phyloP scores from a whole-genome alignment of 2,888 invertebrate genomes.

The Mythimna lalbum region DNA sequence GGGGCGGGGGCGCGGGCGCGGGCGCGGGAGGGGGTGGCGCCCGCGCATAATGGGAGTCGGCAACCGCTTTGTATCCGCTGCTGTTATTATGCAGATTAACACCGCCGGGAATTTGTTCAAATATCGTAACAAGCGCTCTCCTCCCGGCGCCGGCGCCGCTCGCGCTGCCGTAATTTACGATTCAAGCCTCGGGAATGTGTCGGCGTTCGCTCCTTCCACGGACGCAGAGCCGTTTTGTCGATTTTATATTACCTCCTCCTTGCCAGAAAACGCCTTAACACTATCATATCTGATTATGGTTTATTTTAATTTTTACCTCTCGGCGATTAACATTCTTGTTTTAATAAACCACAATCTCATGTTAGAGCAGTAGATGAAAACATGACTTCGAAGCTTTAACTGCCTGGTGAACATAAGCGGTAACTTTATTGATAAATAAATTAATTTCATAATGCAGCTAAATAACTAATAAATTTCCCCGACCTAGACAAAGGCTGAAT shows the following conservation, averaged over 20 bases:
- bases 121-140: conserved; percentile 90
- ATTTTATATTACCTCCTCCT: conserved; percentile 79
- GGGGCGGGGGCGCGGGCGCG: conserved; percentile 77
- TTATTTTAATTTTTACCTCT: conserved; percentile 66
- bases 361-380: conserved; percentile 9
- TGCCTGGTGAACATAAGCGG: not conserved
- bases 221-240: conserved; percentile 77
- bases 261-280: conserved; percentile 73
- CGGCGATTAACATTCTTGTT: conserved; percentile 58
- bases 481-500: not conserved
- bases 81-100: conserved; percentile 91
- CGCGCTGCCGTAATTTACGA: conserved; percentile 87
- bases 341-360: conserved; percentile 30
- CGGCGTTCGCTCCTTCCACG: conserved; percentile 81
- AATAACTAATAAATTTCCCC: not conserved
- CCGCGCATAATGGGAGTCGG: conserved; percentile 88
- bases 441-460: not conserved
- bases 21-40: conserved; percentile 84
- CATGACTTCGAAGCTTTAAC: not conserved
- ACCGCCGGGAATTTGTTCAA: conserved; percentile 91
- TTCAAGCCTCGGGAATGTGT: conserved; percentile 86
- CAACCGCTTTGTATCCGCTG: conserved; percentile 88
- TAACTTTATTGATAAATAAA: not conserved
- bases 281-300: conserved; percentile 69
- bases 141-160: conserved; percentile 89